Evolutionary conservation across 1,140 invertebrate genomes (phyloP).

Genomic region (Drosophila carrolli): DNA sequence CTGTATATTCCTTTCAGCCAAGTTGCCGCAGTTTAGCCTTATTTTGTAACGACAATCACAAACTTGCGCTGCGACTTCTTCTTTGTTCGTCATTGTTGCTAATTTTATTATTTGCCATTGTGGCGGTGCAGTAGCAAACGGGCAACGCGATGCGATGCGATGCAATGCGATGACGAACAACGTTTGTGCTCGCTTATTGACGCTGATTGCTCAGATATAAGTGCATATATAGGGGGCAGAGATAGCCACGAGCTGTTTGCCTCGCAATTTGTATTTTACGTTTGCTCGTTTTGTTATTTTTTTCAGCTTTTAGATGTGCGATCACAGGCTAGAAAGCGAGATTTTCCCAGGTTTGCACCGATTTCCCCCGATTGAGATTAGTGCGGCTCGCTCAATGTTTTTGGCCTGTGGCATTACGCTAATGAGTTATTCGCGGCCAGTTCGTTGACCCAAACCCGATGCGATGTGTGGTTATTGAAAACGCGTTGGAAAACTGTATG

Average conservation of each 20-base stretch:
- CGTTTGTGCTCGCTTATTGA: slow-evolving; percentile 18
- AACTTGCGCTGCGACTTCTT: slow-evolving; percentile 19
- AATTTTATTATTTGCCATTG: slow-evolving; percentile 51
- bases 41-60: slow-evolving; percentile 43
- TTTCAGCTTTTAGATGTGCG: slow-evolving; percentile 6
- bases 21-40: slow-evolving; percentile 1
- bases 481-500: slow-evolving; percentile 26
- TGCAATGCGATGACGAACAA: slow-evolving; percentile 18
- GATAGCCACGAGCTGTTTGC: slow-evolving; percentile 48
- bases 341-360: slow-evolving; percentile 33
- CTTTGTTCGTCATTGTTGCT: slow-evolving; percentile 49
- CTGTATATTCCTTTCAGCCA: neutral
- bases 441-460: slow-evolving; percentile 31
- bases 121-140: slow-evolving; percentile 10
- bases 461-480: slow-evolving; percentile 26
- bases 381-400: slow-evolving; percentile 20
- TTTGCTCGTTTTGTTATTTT: slow-evolving; percentile 16
- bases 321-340: slow-evolving; percentile 35
- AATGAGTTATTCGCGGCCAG: slow-evolving; percentile 41
- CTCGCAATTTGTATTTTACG: slow-evolving; percentile 22
- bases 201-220: slow-evolving; percentile 47
- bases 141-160: neutral
- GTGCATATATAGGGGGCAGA: slow-evolving; percentile 19
- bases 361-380: slow-evolving; percentile 13
- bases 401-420: slow-evolving; percentile 39